Base-by-base conservation (phyloP, 2,797 vertebrate species). In the Phyllotis vaccarum region DNA sequence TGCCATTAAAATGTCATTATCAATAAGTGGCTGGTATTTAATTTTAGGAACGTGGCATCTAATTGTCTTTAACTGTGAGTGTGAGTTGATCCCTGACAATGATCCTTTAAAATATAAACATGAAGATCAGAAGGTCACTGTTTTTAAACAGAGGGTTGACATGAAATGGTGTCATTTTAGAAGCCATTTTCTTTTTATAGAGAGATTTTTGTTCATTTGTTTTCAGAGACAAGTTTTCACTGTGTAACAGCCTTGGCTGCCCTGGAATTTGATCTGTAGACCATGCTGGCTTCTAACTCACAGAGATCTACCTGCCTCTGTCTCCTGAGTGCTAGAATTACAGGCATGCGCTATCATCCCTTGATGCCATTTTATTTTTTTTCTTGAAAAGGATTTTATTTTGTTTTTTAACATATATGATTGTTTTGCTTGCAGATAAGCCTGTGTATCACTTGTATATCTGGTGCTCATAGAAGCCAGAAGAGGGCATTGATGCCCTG, bases 1-100 rank as follows among this genome's bases (percentile, higher is more conserved):
- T 82, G 46, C 56, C 72, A 49, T 89, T 81, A 62, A 87, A 85
- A 49, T 93, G 27, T 14, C n/a, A 72, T 49, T 54, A 27, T 24
- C 29, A 58, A 56, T 43, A 90, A 68, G 11, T 80, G 91, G 19
- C 60, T 66, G 9, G 62, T 58, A 89, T 86, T 95, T 93, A 89
- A 80, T 75, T 81, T 90, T 76, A 74, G 72, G 43, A 86, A 70
- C 49, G 86, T 16, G 56, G 66, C 68, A 90, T 64, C 40, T 54
- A 49, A 95, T 92, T 46, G 31, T 37, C 29, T n/a, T 24, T 37
- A 37, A 13, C 54, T 17, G 58, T n/a, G 19, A 86, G 24, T 12
- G 68, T 70, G 90, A 81, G 4, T 58, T 60, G 37, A 92, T 64
- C 68, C 72, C 90, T 95, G 76, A 70, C 64, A 16, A 46, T 34